phyloP scores from a whole-genome alignment of 2,113 vertebrate genomes.

The Chloroceryle aenea region DNA sequence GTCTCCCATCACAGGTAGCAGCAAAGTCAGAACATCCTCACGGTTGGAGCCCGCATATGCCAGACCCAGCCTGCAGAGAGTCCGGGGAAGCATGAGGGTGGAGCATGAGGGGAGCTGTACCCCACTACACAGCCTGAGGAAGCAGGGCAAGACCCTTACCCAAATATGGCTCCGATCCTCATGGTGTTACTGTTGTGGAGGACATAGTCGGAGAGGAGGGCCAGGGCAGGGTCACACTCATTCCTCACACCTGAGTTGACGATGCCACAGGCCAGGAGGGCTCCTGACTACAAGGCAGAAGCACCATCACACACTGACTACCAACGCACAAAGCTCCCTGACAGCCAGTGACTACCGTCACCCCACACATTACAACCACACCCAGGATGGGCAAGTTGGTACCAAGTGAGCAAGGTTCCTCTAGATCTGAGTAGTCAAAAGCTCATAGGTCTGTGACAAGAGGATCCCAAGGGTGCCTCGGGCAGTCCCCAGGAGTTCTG shows the following conservation, averaged over 20 bases:
- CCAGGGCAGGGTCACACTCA: slow-evolving; percentile 95
- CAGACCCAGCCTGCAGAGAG: slow-evolving; percentile 85
- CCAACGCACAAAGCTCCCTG: neutral
- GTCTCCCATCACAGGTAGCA: slow-evolving; percentile 98
- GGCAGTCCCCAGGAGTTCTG: neutral
- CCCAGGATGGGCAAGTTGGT: neutral
- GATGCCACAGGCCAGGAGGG: slow-evolving; percentile 95
- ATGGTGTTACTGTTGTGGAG: slow-evolving; percentile 98
- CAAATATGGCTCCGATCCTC: slow-evolving; percentile 98
- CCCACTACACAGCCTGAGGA: accelerated
- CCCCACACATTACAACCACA: neutral
- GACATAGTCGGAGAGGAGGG: slow-evolving; percentile 95
- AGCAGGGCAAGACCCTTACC: slow-evolving; percentile 77
- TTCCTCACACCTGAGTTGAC: slow-evolving; percentile 98
- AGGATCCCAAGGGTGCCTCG: neutral
- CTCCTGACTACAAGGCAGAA: slow-evolving; percentile 85
- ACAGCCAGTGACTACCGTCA: neutral
- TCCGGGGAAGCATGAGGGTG: neutral
- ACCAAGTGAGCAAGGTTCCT: neutral
- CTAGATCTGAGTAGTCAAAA: neutral
- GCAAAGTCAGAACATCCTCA: slow-evolving; percentile 93
- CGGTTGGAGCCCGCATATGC: slow-evolving; percentile 97
- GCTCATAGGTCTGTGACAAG: neutral
- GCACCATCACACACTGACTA: neutral
- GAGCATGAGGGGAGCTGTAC: neutral